Base-by-base conservation (phyloP, 2,888 invertebrate genomes). In the Merodon equestris region DNA sequence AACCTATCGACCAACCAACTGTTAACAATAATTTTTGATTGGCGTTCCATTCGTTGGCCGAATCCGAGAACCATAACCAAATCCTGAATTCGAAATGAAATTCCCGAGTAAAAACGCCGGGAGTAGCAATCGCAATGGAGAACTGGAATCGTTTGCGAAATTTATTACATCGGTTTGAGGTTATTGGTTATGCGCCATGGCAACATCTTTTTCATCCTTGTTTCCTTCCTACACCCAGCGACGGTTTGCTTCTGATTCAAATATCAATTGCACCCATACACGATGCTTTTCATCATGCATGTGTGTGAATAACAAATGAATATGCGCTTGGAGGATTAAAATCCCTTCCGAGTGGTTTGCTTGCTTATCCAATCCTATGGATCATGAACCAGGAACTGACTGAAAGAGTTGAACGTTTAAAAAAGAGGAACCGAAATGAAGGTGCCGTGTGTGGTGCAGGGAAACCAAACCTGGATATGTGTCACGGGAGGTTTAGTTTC, bases 21-120 rank as follows among this genome's bases (percentile, higher is more conserved):
- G 72, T 77, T 66, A 63, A 48, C 72, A 77, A 72, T 77, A 50
- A 77, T 72, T 72, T 77, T 77, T 77, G 77, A 77, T 77, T 72
- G 72, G 77, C 57, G 57, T 51, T 5, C 51, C 50, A 56, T 60
- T 56, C 76, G 38, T 51, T 56, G 3, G 3, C 40, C 40, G n/a
- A 36, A n/a, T 27, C 7, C 40, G 40, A 40, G 40, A 10, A 10
- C 40, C 17, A 27, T 27, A 27, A 27, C 27, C 27, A 27, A 7
- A 27, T 4, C 2, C 7, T 7, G 27, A 27, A 27, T 2, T 14
- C n/a, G 9, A 50, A n/a, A 14, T 38, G 12, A 27, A 2, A 27
- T 40, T 13, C 15, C 15, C n/a, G n/a, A n/a, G n/a, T n/a, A n/a
- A n/a, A n/a, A n/a, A n/a, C n/a, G n/a, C n/a, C n/a, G n/a, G n/a